These are phyloP conservation scores for Actinopyga echinites DNA, from an alignment of 53 echinoderm and acorn worm species.

Conservation along the genomic window DNA sequence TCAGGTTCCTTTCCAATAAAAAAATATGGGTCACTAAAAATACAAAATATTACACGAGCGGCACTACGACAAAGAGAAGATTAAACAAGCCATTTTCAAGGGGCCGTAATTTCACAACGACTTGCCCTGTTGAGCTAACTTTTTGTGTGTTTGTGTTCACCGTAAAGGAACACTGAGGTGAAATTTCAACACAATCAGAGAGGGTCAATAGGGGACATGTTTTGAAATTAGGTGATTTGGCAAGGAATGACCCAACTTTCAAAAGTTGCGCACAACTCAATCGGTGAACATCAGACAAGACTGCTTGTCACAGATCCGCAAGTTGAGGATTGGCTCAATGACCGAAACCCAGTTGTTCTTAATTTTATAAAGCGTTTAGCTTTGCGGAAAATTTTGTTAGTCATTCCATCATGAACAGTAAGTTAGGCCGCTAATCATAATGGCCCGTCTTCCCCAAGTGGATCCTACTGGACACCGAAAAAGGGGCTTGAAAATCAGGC, in stretches of 20 bases:
- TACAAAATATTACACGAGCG: too few relatives aligned
- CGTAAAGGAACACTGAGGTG: too few relatives aligned
- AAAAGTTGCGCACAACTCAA: background rate
- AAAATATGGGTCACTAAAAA: too few relatives aligned
- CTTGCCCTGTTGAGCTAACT: too few relatives aligned
- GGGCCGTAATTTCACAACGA: too few relatives aligned
- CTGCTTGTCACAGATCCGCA: background rate
- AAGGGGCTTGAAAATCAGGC: background rate
- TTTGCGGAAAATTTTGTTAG: slow-evolving; percentile 1
- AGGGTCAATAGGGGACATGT: too few relatives aligned
- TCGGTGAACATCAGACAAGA: background rate
- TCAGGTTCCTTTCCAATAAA: too few relatives aligned
- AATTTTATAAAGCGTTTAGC: background rate
- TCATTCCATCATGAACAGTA: slow-evolving; percentile 4
- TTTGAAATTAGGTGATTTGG: background rate
- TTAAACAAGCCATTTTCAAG: too few relatives aligned
- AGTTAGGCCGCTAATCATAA: background rate
- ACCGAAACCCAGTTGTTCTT: background rate
- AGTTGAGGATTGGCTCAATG: background rate
- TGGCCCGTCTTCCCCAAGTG: background rate
- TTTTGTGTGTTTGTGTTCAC: too few relatives aligned
- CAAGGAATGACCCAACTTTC: background rate
- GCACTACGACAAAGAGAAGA: too few relatives aligned
- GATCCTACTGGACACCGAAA: background rate
- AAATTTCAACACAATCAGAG: background rate